Evolutionary conservation across 2,797 vertebrate species (phyloP).

Genomic region (Hylomyscus alleni): DNA sequence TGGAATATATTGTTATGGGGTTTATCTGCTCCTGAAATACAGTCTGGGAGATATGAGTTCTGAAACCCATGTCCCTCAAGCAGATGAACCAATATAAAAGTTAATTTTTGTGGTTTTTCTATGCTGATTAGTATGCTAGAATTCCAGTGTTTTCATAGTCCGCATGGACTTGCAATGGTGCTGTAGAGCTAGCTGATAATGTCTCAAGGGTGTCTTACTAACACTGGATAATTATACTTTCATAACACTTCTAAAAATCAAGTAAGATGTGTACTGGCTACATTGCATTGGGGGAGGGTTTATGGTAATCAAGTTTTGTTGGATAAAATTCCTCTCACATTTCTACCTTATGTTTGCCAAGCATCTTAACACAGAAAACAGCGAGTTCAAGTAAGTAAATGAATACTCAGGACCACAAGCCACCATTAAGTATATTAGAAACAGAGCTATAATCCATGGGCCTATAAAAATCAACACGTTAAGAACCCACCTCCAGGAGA

Average conservation of each 20-base stretch:
- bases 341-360: background rate
- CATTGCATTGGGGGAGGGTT: background rate
- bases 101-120: background rate
- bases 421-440: constrained; percentile 17
- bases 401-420: constrained; percentile 6
- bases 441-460: background rate
- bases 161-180: background rate
- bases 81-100: background rate
- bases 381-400: background rate
- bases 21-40: background rate
- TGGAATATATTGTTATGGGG: background rate
- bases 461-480: background rate
- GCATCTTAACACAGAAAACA: constrained; percentile 20
- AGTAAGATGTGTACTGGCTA: background rate
- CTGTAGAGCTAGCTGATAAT: background rate
- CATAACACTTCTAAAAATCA: background rate
- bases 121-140: background rate
- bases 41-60: background rate
- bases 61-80: background rate
- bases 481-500: too few relatives aligned
- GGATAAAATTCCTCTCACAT: background rate
- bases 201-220: background rate
- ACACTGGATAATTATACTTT: background rate
- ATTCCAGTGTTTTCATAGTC: background rate
- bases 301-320: background rate